A percentile compares a stretch with the other conserved stretches of the same genome.
Conservation (phyloP, 2,797 vertebrate species). For the Sternotherus odoratus region DNA sequence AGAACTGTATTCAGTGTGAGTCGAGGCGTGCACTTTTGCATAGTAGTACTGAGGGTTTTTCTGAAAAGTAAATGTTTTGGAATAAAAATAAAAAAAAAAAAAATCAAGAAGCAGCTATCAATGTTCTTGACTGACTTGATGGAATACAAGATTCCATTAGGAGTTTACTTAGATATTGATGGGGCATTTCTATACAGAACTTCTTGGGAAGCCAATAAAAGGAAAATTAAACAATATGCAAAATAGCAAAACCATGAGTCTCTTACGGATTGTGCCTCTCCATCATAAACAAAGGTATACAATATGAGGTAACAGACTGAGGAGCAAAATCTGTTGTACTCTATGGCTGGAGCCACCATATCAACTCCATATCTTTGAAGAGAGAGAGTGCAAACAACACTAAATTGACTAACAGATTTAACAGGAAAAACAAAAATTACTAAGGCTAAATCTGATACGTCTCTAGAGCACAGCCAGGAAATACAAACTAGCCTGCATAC, state of each 20-base stretch:
- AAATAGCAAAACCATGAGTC: constrained; percentile 24
- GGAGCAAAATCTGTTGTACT: constrained; percentile 15
- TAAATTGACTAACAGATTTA: background rate
- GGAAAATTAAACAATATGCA: background rate
- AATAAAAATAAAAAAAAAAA: too few relatives aligned
- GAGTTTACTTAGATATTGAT: background rate
- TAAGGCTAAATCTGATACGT: background rate
- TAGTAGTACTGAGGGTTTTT: too few relatives aligned
- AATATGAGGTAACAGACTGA: constrained; percentile 44
- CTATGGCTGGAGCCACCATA: background rate
- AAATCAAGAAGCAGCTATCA: too few relatives aligned
- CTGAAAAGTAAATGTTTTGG: too few relatives aligned
- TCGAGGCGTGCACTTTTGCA: too few relatives aligned
- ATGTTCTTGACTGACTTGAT: too few relatives aligned
- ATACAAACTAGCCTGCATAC: background rate
- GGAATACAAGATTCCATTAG: background rate
- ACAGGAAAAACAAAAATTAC: background rate
- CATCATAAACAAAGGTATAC: background rate
- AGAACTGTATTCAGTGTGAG: background rate
- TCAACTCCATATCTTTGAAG: background rate
- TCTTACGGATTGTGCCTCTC: background rate
- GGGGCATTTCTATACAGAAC: background rate
- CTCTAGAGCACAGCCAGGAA: background rate
- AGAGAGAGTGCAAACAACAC: background rate
- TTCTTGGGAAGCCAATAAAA: constrained; percentile 19